Percentiles rank a stretch among this genome's conserved stretches.
These are phyloP conservation scores for Procambarus virginalis DNA, from an alignment of 1,140 invertebrate species.

Conservation along the genomic window DNA sequence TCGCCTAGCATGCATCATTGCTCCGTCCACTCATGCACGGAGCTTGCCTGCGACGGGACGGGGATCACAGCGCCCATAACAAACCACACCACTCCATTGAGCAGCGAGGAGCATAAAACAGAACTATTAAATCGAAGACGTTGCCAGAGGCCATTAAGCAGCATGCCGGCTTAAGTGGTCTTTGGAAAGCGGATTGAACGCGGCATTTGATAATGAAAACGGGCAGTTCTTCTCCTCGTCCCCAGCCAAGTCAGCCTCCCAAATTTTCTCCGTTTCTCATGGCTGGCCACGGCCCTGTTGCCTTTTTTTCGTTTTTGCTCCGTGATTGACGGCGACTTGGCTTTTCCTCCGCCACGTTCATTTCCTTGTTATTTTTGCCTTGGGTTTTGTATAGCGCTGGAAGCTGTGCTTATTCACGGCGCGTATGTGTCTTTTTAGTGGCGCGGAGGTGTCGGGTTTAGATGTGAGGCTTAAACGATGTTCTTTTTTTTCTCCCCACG, in stretches of 20 bases:
- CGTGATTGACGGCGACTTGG: constrained; percentile 1
- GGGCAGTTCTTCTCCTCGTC: background rate
- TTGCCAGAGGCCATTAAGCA: background rate
- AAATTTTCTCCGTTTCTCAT: constrained; percentile 16
- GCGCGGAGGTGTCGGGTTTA: no score
- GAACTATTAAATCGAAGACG: background rate
- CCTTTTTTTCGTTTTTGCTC: background rate
- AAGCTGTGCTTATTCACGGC: background rate
- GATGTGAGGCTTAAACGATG: no score
- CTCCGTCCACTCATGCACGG: background rate
- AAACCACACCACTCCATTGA: background rate
- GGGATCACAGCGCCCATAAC: no score
- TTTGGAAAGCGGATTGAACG: constrained; percentile 10
- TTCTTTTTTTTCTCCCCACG: no score
- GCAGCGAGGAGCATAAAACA: background rate
- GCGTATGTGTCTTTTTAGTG: background rate
- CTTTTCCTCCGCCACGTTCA: constrained; percentile 12
- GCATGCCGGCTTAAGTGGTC: background rate
- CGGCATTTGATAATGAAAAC: background rate
- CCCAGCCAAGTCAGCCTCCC: background rate
- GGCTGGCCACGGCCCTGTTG: constrained; percentile 13
- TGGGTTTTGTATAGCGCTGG: background rate
- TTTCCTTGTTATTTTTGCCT: constrained; percentile 18
- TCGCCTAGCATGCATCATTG: background rate
- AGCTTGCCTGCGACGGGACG: background rate